These are phyloP conservation scores for Branchinecta sandiegonensis DNA, from an alignment of 2,888 invertebrate species.

Conservation along the genomic window DNA sequence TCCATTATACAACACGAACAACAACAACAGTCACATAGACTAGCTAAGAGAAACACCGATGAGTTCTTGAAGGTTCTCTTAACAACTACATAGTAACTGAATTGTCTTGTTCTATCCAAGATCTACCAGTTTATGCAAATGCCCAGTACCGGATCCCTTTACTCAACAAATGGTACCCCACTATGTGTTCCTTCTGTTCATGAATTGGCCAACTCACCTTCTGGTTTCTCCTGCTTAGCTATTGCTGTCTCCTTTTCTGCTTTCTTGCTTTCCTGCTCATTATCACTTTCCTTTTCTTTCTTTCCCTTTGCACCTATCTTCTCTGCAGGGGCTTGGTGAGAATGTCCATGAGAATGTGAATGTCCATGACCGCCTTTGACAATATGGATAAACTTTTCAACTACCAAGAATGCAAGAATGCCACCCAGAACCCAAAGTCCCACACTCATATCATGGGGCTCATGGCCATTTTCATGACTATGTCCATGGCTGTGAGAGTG, in stretches of 20 bases:
- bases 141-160: too few species aligned
- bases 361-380: slow-evolving; percentile 71
- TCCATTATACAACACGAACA: too few species aligned
- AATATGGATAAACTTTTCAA: slow-evolving; percentile 81
- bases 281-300: slow-evolving; percentile 27
- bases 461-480: slow-evolving; percentile 37
- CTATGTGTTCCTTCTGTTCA: too few species aligned
- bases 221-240: slow-evolving; percentile 25
- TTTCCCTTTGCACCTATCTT: slow-evolving; percentile 18
- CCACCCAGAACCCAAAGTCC: slow-evolving; percentile 90
- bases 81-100: too few species aligned
- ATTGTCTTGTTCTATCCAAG: too few species aligned
- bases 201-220: too few species aligned
- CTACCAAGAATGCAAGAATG: slow-evolving; percentile 75
- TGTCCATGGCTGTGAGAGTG: slow-evolving; percentile 41
- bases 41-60: too few species aligned
- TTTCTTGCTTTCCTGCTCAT: slow-evolving; percentile 21
- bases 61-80: too few species aligned
- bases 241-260: slow-evolving; percentile 28
- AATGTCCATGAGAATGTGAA: slow-evolving; percentile 41
- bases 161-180: too few species aligned
- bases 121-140: too few species aligned
- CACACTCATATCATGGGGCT: slow-evolving; percentile 67
- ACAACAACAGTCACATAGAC: too few species aligned
- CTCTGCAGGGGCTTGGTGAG: slow-evolving; percentile 20